phyloP scores from a whole-genome alignment of 2,797 vertebrate genomes.

The Darevskia nairensis region DNA sequence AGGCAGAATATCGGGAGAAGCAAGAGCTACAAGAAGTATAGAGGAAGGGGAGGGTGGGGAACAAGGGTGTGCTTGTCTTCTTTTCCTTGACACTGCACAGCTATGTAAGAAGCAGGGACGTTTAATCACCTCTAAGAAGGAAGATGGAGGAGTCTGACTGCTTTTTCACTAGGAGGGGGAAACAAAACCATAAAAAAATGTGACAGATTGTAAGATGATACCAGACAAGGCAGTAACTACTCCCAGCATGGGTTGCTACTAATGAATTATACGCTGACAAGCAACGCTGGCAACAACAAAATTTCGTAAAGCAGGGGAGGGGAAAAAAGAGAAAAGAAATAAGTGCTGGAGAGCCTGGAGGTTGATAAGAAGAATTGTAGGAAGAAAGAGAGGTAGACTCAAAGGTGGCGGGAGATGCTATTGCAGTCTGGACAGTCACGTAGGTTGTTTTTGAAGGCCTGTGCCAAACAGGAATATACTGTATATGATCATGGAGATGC shows the following conservation, averaged over 20 bases:
- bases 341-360: not conserved
- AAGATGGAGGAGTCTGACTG: not conserved
- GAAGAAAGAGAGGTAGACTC: not conserved
- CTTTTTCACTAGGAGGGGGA: not conserved
- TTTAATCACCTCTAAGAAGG: constrained; percentile 11
- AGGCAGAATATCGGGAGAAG: not conserved
- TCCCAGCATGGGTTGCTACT: constrained; percentile 1
- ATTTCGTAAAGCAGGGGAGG: not conserved
- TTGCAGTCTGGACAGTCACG: not conserved
- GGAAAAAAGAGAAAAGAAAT: not conserved
- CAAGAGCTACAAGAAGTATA: not conserved
- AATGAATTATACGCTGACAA: constrained; percentile 24
- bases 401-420: not conserved
- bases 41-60: not conserved
- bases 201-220: constrained; percentile 8
- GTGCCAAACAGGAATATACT: too few species aligned
- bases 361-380: not conserved
- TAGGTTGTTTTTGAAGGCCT: not conserved
- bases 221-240: constrained; percentile 2
- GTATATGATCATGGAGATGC: not conserved
- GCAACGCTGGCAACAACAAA: not conserved
- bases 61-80: not conserved
- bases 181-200: not conserved
- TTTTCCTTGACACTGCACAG: too few species aligned
- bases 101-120: not conserved